A percentile compares a stretch with the other conserved stretches of the same genome.
phyloP scores from a whole-genome alignment of 2,113 vertebrate genomes.

The Indri indri region DNA sequence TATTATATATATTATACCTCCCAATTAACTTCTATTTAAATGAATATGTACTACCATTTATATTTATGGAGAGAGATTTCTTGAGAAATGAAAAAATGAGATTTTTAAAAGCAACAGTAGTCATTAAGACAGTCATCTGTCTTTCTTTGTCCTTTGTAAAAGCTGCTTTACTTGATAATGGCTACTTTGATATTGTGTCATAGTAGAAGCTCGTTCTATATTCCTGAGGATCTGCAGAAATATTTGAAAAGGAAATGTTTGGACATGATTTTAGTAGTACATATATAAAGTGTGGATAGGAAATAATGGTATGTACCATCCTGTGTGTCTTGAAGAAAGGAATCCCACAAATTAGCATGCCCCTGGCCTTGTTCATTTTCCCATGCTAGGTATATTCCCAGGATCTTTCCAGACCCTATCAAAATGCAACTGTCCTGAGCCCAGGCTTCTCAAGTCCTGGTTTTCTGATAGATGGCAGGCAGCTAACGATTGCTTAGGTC shows the following conservation, averaged over 20 bases:
- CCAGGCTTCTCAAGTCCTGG: not conserved
- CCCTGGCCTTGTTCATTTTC: not conserved
- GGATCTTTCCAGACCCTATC: not conserved
- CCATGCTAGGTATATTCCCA: not conserved
- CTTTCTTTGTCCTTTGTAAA: not conserved
- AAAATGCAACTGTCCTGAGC: not conserved
- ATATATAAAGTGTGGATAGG: not conserved
- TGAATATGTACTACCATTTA: not conserved
- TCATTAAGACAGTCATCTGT: not conserved
- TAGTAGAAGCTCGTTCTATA: not conserved
- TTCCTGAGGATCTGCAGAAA: not conserved
- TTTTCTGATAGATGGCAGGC: not conserved
- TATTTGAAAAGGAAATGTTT: conserved; percentile 1
- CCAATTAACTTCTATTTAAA: conserved; percentile 24
- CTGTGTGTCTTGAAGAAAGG: not conserved
- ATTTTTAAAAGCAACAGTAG: not conserved
- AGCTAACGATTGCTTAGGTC: not conserved
- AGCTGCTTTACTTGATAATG: not conserved
- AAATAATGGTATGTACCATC: not conserved
- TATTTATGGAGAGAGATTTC: not conserved
- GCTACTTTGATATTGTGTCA: not conserved
- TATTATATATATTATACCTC: not conserved
- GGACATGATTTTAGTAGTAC: not conserved
- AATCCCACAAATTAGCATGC: not conserved
- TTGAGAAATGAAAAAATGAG: not conserved